Conservation (phyloP, 2,888 invertebrate genomes). For the Erebia ligea region DNA sequence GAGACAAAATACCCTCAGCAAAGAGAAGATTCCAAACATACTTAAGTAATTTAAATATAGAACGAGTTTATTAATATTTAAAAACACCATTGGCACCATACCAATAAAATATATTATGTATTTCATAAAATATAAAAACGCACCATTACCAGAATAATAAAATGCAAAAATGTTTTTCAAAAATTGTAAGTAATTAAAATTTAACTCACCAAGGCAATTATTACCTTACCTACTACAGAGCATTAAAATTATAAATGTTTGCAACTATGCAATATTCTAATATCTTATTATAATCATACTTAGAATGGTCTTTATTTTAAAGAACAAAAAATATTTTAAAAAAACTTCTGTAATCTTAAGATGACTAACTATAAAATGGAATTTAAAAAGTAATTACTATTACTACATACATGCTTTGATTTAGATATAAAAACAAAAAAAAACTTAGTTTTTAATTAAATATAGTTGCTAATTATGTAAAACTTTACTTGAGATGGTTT, state of each 20-base stretch:
- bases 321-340: constrained; percentile 10
- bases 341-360: background rate
- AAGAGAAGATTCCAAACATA: constrained; percentile 9
- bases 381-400: constrained; percentile 4
- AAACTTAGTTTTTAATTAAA: constrained; percentile 12
- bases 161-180: background rate
- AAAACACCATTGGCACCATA: background rate
- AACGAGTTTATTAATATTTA: background rate
- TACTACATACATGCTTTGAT: constrained; percentile 15
- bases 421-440: constrained; percentile 3
- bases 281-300: background rate
- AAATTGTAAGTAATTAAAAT: constrained; percentile 9
- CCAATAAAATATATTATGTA: constrained; percentile 10
- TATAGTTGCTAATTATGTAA: constrained; percentile 28
- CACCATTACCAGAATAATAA: background rate
- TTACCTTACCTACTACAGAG: background rate
- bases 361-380: constrained; percentile 8
- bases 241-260: constrained; percentile 1
- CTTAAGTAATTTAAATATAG: constrained; percentile 5
- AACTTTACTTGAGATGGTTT: constrained; percentile 13
- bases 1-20: constrained; percentile 24
- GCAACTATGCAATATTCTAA: constrained; percentile 9
- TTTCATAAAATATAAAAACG: background rate
- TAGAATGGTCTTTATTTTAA: constrained; percentile 6
- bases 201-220: background rate